phyloP scores from a whole-genome alignment of 2,113 vertebrate genomes.

The Scolopax mira region DNA sequence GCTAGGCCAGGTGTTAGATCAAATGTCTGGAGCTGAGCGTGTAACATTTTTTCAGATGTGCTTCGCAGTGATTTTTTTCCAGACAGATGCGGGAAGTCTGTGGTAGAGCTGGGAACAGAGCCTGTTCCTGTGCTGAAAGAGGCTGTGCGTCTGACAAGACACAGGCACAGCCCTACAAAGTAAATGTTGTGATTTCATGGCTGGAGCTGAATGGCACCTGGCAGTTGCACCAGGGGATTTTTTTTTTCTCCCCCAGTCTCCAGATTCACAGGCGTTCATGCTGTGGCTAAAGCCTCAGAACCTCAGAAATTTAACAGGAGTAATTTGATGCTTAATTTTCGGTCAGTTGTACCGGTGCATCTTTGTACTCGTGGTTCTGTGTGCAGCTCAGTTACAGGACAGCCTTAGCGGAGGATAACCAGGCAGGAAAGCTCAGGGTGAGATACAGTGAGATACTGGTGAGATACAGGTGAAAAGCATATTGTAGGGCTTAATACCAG shows the following conservation, averaged over 20 bases:
- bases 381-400: neutral
- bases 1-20: conserved; percentile 58
- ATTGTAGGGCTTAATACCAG: neutral
- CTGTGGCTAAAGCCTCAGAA: neutral
- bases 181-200: conserved; percentile 50
- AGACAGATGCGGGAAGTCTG: conserved; percentile 58
- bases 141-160: conserved; percentile 37
- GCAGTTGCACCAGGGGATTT: neutral
- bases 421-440: neutral
- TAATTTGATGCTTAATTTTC: neutral
- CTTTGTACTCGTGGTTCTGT: neutral
- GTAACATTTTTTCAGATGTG: conserved; percentile 57
- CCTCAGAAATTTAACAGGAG: neutral
- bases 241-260: neutral
- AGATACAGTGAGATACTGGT: neutral
- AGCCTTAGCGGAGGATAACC: neutral
- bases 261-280: neutral
- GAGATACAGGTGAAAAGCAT: neutral
- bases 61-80: conserved; percentile 32
- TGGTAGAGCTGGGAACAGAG: conserved; percentile 56
- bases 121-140: conserved; percentile 41
- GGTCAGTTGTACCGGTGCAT: neutral
- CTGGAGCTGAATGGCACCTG: neutral
- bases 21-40: conserved; percentile 27
- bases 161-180: conserved; percentile 5